phyloP scores from a whole-genome alignment of 2,888 invertebrate genomes.

The Perizoma flavofasciatum region DNA sequence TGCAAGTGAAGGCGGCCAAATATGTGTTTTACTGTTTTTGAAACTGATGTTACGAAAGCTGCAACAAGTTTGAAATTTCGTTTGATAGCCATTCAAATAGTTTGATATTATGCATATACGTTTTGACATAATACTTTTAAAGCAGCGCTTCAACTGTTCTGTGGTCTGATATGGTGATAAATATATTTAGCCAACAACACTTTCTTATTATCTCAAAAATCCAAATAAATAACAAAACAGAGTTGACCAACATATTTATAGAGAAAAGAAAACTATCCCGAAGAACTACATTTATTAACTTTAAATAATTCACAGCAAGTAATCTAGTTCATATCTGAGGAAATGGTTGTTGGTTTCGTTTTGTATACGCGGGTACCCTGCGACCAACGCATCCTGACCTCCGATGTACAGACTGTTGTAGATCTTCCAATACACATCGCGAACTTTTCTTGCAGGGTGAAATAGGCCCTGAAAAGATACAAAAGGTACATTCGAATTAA shows the following conservation, averaged over 20 bases:
- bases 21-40: no score
- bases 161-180: no score
- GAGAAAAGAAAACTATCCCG: constrained; percentile 36
- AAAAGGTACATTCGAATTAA: no score
- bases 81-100: no score
- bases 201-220: no score
- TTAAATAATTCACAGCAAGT: constrained; percentile 87
- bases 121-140: no score
- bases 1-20: no score
- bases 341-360: constrained; percentile 98
- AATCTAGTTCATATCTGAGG: constrained; percentile 96
- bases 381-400: constrained; percentile 98
- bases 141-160: no score
- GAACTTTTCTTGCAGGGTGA: constrained; percentile 99
- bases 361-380: constrained; percentile 97
- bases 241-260: constrained; percentile 1
- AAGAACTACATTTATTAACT: constrained; percentile 33
- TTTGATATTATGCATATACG: no score
- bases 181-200: background rate
- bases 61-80: no score
- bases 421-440: constrained; percentile 99
- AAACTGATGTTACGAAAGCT: no score
- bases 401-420: constrained; percentile 99
- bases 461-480: constrained; percentile 92
- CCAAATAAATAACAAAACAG: constrained; percentile 7